Percentiles rank a stretch among this genome's conserved stretches.
phyloP scores from a whole-genome alignment of 2,888 invertebrate genomes.

The Fabriciana adippe region DNA sequence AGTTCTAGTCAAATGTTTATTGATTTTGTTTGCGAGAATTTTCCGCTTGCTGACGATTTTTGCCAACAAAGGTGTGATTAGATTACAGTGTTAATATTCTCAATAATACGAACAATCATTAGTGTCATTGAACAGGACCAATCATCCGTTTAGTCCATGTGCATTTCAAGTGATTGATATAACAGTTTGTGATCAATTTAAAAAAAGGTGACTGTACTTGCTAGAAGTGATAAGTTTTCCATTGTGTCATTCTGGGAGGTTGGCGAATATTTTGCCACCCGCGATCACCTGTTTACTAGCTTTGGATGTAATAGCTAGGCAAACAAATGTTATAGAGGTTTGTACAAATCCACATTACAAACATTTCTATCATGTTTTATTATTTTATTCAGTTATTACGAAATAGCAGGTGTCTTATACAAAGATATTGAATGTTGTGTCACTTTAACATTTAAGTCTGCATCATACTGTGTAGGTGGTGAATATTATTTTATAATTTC shows the following conservation, averaged over 20 bases:
- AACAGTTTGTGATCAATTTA: slow-evolving; percentile 44
- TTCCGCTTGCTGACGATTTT: slow-evolving; percentile 50
- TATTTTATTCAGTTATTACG: slow-evolving; percentile 41
- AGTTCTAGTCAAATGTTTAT: slow-evolving; percentile 54
- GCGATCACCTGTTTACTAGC: slow-evolving; percentile 58
- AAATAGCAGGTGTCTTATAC: slow-evolving; percentile 49
- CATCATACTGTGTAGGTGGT: slow-evolving; percentile 56
- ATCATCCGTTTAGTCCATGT: slow-evolving; percentile 67
- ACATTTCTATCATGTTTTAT: slow-evolving; percentile 23
- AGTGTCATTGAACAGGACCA: slow-evolving; percentile 67
- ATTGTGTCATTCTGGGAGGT: slow-evolving; percentile 48
- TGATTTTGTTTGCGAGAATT: slow-evolving; percentile 59
- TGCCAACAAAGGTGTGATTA: slow-evolving; percentile 51
- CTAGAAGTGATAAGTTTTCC: slow-evolving; percentile 46
- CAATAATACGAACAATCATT: slow-evolving; percentile 53
- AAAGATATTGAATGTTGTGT: slow-evolving; percentile 45
- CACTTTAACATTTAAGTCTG: slow-evolving; percentile 47
- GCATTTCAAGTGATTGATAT: slow-evolving; percentile 46
- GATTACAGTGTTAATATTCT: slow-evolving; percentile 53
- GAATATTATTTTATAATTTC: slow-evolving; percentile 41
- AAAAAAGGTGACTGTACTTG: slow-evolving; percentile 39
- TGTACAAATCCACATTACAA: slow-evolving; percentile 48
- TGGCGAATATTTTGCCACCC: slow-evolving; percentile 46
- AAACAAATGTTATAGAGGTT: slow-evolving; percentile 79
- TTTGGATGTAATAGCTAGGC: slow-evolving; percentile 52